A percentile compares a stretch with the other conserved stretches of the same genome.
Conservation (phyloP, 2,797 vertebrate species). For the Cyclura pinguis region DNA sequence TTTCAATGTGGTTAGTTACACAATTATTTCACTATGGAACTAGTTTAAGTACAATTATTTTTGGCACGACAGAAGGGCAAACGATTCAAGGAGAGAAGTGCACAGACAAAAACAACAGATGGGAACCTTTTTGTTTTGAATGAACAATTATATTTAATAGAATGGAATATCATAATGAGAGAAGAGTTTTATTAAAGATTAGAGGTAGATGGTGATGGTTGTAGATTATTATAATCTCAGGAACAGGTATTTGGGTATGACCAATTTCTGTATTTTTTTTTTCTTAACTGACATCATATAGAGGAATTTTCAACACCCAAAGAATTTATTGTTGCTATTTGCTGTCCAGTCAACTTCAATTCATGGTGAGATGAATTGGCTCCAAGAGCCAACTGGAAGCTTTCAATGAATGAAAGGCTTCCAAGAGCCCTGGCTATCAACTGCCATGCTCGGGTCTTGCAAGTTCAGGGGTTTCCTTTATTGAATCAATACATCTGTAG, state of each 20-base stretch:
- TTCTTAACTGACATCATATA: conserved; percentile 38
- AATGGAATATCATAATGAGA: conserved; percentile 62
- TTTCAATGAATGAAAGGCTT: too few species aligned
- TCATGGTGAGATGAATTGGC: too few species aligned
- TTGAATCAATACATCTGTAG: too few species aligned
- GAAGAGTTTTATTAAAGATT: conserved; percentile 60
- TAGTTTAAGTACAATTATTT: conserved; percentile 76
- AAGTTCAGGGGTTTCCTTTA: too few species aligned
- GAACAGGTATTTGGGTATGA: conserved; percentile 42
- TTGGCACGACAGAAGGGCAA: conserved; percentile 73
- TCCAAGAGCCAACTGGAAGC: too few species aligned
- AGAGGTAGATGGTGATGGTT: conserved; percentile 52
- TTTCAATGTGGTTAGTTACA: conserved; percentile 49
- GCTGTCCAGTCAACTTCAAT: too few species aligned
- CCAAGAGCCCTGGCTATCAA: too few species aligned
- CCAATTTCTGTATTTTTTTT: conserved; percentile 39
- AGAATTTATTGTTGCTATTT: neutral
- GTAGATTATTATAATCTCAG: conserved; percentile 56
- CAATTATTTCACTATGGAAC: conserved; percentile 58
- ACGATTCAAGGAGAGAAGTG: conserved; percentile 70
- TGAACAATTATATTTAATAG: conserved; percentile 58
- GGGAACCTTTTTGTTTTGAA: conserved; percentile 59
- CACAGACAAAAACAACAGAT: conserved; percentile 70
- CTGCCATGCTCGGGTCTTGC: too few species aligned
- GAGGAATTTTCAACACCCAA: conserved; percentile 43